Evolutionary conservation across 2,888 invertebrate species (phyloP), one percentile per base, ranked within the genome.

Genomic region (Patella caerulea): DNA sequence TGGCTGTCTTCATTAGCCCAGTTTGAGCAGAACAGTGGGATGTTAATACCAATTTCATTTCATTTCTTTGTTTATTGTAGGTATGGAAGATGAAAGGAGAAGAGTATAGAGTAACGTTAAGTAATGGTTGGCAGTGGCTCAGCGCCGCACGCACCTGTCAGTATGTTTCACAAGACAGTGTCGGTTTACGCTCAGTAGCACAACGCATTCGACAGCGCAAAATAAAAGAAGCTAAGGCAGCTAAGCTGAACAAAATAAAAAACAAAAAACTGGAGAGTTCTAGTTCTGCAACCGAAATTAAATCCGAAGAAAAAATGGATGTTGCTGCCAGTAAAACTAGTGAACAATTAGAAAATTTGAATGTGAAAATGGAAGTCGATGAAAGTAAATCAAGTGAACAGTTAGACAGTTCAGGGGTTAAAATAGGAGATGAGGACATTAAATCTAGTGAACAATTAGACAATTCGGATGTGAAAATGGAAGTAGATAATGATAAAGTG

Each of bases 31-130:
- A 45, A 45, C 45, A 45, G 45, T 45, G 0, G 7, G 45, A 45
- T 9, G 45, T 9, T 45, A 45, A 45, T 9, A 7, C 45, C 45
- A 7, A 7, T 9, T 45, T 45, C 45, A 45, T 9, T 45, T 45
- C 1, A 45, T 9, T 45, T 45, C 0, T 45, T 1, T 45, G 72
- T 70, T 69, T 78, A 54, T 78, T 78, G 3, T 81, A 91, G 91
- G 90, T 91, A n/a, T 91, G 97, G 96, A 98, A 98, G 91, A 97
- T 98, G 92, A 98, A 97, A 92, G 99, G 99, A 0, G 99, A 99
- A 92, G 98, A 99, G 88, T 99, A 98, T 91, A 94, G 99, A 83
- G 95, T 99, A 71, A 97, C 97, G 89, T 98, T 98, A 0, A 90
- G 90, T 14, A 98, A 98, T 95, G 99, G 98, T n/a, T 99, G 99